Evolutionary conservation across 2,113 vertebrate species (phyloP).

Genomic region (Anolis sagrei): DNA sequence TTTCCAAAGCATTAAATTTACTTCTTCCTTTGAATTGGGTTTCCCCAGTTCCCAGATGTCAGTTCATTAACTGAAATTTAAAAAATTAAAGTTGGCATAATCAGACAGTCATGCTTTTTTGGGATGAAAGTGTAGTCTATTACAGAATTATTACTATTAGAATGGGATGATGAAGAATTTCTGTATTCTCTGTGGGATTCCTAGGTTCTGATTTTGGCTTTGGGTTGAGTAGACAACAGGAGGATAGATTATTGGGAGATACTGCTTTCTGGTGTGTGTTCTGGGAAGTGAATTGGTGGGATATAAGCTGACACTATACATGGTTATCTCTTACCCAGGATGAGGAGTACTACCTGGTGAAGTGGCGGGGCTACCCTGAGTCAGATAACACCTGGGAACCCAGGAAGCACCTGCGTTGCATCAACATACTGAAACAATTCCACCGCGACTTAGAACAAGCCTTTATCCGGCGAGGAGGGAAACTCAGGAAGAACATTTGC

Average conservation of each 20-base stretch:
- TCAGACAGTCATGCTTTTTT: not conserved
- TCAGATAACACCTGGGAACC: slow-evolving; percentile 87
- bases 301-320: not conserved
- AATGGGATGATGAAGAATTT: not conserved
- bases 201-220: not conserved
- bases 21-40: not conserved
- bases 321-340: slow-evolving; percentile 66
- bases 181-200: not conserved
- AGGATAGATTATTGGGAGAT: not conserved
- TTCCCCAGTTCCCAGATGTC: not conserved
- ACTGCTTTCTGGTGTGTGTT: not conserved
- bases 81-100: not conserved
- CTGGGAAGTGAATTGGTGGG: not conserved
- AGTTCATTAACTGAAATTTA: not conserved
- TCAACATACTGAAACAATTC: slow-evolving; percentile 84
- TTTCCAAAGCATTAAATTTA: not conserved
- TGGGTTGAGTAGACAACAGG: not conserved
- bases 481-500: slow-evolving; percentile 63
- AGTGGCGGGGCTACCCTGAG: slow-evolving; percentile 86
- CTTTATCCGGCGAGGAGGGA: slow-evolving; percentile 68
- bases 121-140: not conserved
- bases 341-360: slow-evolving; percentile 88
- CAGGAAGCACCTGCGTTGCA: slow-evolving; percentile 84
- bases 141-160: not conserved
- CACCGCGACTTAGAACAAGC: slow-evolving; percentile 82